These are phyloP conservation scores for Sicus ferrugineus DNA, from an alignment of 2,888 invertebrate species.

Conservation along the genomic window DNA sequence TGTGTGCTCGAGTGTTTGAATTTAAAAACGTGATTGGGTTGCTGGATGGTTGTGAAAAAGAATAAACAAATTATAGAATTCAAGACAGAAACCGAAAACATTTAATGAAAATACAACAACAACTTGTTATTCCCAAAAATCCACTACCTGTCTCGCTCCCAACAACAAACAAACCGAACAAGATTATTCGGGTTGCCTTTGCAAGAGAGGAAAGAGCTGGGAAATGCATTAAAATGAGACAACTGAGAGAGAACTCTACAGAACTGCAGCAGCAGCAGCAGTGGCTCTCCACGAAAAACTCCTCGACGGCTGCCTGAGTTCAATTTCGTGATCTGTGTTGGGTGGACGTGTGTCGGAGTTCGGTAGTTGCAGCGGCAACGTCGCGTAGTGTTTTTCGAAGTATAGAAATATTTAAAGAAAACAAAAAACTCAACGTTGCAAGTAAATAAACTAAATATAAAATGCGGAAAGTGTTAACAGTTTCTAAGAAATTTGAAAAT, in stretches of 20 bases:
- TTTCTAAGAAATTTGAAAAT: background rate
- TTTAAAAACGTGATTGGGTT: too few species aligned
- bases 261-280: background rate
- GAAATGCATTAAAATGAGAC: background rate
- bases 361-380: background rate
- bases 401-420: background rate
- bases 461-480: background rate
- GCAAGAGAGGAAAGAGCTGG: background rate
- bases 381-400: background rate
- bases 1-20: too few species aligned
- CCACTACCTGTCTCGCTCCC: conserved; percentile 24
- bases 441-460: background rate
- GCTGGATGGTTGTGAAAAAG: too few species aligned
- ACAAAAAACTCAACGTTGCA: background rate
- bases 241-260: background rate
- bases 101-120: background rate
- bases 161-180: conserved; percentile 7
- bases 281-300: conserved; percentile 8
- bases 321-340: conserved; percentile 15
- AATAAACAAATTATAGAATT: background rate
- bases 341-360: conserved; percentile 26
- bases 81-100: background rate
- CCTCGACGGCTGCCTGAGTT: conserved; percentile 7
- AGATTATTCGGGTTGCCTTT: conserved; percentile 28
- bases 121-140: background rate